A percentile compares a stretch with the other conserved stretches of the same genome.
These are phyloP conservation scores for Phoebastria nigripes DNA, from an alignment of 2,797 vertebrate species.

Conservation along the genomic window DNA sequence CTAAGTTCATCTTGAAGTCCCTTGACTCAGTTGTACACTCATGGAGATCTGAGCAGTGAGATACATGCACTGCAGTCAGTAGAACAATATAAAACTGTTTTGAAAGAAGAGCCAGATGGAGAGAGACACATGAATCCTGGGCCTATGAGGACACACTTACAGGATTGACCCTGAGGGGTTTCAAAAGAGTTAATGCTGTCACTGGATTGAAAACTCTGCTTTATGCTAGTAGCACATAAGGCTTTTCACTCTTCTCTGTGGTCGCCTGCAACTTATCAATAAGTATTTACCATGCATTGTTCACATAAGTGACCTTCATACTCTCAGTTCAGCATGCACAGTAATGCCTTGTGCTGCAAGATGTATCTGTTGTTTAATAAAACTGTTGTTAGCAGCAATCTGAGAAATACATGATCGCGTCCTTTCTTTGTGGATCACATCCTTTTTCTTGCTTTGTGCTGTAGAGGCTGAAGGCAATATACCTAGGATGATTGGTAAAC, in stretches of 20 bases:
- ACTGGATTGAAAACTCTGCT: constrained; percentile 20
- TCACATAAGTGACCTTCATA: constrained; percentile 21
- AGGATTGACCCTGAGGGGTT: not conserved
- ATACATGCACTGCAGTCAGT: not conserved
- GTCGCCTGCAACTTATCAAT: not conserved
- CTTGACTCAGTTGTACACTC: not conserved
- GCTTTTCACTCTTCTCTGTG: not conserved
- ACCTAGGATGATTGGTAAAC: not conserved
- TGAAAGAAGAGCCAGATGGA: constrained; percentile 47
- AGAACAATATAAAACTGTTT: constrained; percentile 36
- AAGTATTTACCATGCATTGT: constrained; percentile 1
- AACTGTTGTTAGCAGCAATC: not conserved
- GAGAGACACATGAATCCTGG: not conserved
- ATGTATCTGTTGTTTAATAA: not conserved
- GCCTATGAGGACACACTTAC: constrained; percentile 4
- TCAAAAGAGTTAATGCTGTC: constrained; percentile 12
- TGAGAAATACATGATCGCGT: not conserved
- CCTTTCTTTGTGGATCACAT: not conserved
- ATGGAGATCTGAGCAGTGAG: not conserved
- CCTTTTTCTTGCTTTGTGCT: not conserved
- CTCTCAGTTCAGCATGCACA: not conserved
- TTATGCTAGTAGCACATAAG: constrained; percentile 22
- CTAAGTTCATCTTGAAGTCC: not conserved
- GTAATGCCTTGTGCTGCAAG: not conserved
- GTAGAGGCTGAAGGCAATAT: not conserved